phyloP scores from a whole-genome alignment of 2,888 invertebrate genomes.

The Onchidella celtica region DNA sequence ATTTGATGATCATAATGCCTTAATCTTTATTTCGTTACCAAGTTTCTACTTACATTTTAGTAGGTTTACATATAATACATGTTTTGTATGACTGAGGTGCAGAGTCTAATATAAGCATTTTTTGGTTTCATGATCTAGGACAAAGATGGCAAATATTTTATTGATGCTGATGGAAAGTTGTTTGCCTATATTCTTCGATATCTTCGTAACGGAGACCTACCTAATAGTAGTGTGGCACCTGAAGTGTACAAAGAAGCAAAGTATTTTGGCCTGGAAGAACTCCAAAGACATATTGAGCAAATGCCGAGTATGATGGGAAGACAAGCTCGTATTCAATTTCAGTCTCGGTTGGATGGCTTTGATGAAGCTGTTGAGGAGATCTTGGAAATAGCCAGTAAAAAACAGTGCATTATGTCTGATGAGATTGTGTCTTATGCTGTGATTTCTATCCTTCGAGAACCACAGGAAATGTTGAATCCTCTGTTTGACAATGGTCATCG shows the following conservation, averaged over 20 bases:
- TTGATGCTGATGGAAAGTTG: constrained; percentile 73
- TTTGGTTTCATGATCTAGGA: constrained; percentile 52
- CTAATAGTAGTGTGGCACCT: constrained; percentile 61
- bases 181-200: constrained; percentile 74
- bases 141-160: constrained; percentile 74
- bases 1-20: too few species aligned
- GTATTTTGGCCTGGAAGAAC: constrained; percentile 71
- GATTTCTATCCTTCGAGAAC: background rate
- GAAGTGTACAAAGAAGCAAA: constrained; percentile 72
- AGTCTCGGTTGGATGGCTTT: constrained; percentile 63
- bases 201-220: constrained; percentile 72
- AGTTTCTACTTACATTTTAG: too few species aligned
- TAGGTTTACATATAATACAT: too few species aligned
- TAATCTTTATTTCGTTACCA: too few species aligned
- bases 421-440: constrained; percentile 48
- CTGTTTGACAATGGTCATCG: constrained; percentile 12
- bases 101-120: too few species aligned
- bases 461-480: background rate
- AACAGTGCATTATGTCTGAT: constrained; percentile 52
- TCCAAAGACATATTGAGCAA: constrained; percentile 67
- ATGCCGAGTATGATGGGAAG: constrained; percentile 63
- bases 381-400: constrained; percentile 29
- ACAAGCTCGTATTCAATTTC: constrained; percentile 29
- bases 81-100: too few species aligned
- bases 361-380: constrained; percentile 58